Evolutionary conservation across 2,113 vertebrate species (phyloP), one percentile per base, ranked within the genome.

Genomic region (Athene cunicularia): DNA sequence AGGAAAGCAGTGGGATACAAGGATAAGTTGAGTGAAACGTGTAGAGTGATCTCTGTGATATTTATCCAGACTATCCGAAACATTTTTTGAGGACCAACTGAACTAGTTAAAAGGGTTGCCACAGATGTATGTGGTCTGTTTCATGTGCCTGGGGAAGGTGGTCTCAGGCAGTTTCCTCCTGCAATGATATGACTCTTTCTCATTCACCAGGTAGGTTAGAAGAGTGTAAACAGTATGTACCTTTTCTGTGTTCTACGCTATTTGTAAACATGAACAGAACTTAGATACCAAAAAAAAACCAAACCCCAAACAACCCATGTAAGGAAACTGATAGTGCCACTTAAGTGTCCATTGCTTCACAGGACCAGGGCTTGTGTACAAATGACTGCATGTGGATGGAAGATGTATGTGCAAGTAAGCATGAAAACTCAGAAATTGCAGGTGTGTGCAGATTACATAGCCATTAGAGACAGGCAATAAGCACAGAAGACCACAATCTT

Each of bases 401-500:
- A 95, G 58, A 68, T 58, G 45, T 0, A n/a, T 0, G 2, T 55
- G 56, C 41, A 63, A 93, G 28, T 2, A 56, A n/a, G 28, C 9
- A 15, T 37, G n/a, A 43, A 68, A 71, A 23, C 19, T 52, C 58
- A 80, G 59, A 47, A 49, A 15, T 2, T n/a, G 47, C 28, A 66
- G 22, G 17, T 39, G 43, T 12, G 18, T 68, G 58, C 13, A 53
- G 33, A 35, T 37, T 50, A 59, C 37, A 9, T 8, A 39, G 77
- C 77, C 9, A 2, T 37, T 11, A 39, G 20, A 74, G 22, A 20
- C 60, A 7, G 32, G 28, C 47, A 50, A 12, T 10, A 14, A 20
- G 21, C 17, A 24, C 0, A 0, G 0, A 58, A 33, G 24, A 15
- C 11, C 45, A 55, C 63, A 52, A 4, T 13, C 27, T 35, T 0